A percentile compares a stretch with the other conserved stretches of the same genome.
phyloP scores from a whole-genome alignment of 2,797 vertebrate species.

The Coccyzus lansbergi region DNA sequence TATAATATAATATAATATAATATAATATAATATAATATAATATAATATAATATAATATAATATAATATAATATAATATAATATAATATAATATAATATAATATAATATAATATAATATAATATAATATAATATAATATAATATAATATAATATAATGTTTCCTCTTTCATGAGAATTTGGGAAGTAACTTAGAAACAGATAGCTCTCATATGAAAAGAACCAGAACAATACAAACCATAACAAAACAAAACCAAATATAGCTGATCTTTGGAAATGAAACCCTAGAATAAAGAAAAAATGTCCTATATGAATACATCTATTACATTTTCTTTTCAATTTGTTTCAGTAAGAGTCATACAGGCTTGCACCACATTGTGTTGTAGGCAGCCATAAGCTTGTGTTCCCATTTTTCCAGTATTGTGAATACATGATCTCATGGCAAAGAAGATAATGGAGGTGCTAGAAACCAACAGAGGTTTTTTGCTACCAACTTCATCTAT shows the following conservation, averaged over 20 bases:
- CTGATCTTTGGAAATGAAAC: not conserved
- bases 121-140: no score
- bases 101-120: no score
- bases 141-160: not conserved
- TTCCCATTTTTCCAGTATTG: not conserved
- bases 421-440: not conserved
- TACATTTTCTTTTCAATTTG: not conserved
- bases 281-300: not conserved
- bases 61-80: no score
- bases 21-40: no score
- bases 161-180: not conserved
- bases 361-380: not conserved
- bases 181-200: not conserved
- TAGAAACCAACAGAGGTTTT: not conserved
- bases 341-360: not conserved
- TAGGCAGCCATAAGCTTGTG: not conserved
- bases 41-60: no score
- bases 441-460: not conserved
- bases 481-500: not conserved
- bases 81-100: no score
- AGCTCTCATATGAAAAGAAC: not conserved
- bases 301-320: accelerated
- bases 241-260: not conserved
- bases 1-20: no score
- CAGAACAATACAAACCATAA: no score